A percentile compares a stretch with the other conserved stretches of the same genome.
Conservation (phyloP, 2,888 invertebrate genomes). For the Xiphydria camelus region DNA sequence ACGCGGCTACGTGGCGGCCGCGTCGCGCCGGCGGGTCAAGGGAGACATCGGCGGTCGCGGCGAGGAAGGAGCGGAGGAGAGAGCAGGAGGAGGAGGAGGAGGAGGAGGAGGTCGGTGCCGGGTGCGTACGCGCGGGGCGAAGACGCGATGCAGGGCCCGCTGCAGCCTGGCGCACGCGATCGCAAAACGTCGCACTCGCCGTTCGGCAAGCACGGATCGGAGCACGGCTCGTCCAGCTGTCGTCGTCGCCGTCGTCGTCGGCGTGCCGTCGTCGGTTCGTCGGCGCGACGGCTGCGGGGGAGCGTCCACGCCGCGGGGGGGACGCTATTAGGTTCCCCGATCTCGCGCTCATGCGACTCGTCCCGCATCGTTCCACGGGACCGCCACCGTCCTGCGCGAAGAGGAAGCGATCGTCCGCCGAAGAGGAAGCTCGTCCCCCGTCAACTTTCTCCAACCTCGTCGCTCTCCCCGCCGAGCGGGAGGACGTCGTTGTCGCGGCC, state of each 20-base stretch:
- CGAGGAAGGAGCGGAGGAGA: conserved; percentile 26
- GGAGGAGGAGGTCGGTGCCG: conserved; percentile 16
- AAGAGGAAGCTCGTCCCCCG: conserved; percentile 5
- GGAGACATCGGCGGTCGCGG: background rate
- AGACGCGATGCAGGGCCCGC: conserved; percentile 58
- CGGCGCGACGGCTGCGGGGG: conserved; percentile 9
- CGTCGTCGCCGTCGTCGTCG: conserved; percentile 14
- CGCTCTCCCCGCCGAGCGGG: conserved; percentile 1
- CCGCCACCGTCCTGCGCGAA: conserved; percentile 34
- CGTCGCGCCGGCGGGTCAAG: background rate
- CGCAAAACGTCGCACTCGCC: conserved; percentile 30
- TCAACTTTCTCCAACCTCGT: conserved; percentile 2
- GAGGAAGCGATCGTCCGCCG: conserved; percentile 15
- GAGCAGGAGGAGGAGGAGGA: conserved; percentile 16
- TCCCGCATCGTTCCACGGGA: conserved; percentile 42
- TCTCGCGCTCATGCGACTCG: conserved; percentile 50
- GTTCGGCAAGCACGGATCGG: conserved; percentile 6
- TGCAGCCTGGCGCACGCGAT: conserved; percentile 50
- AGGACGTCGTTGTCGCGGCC: conserved; percentile 19
- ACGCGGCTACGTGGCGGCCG: conserved; percentile 1
- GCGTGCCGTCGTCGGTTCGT: conserved; percentile 15
- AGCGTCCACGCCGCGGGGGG: conserved; percentile 29
- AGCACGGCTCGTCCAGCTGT: conserved; percentile 28
- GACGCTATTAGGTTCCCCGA: conserved; percentile 45
- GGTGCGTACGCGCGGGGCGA: conserved; percentile 30